These are phyloP conservation scores for Decapterus maruadsi DNA, from an alignment of 2,797 vertebrate genomes.

Conservation along the genomic window DNA sequence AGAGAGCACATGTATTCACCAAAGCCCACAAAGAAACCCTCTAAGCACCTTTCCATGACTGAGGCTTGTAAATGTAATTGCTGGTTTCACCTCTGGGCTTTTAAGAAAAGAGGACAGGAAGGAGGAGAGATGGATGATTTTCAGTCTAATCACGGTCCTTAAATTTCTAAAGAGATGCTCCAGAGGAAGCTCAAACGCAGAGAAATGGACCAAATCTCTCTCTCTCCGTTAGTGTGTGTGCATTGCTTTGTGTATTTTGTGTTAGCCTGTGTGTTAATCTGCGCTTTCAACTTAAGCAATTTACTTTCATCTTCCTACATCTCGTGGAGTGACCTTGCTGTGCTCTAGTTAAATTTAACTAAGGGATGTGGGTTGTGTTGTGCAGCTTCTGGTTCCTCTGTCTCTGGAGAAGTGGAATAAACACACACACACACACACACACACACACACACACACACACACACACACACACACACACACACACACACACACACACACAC, in stretches of 20 bases:
- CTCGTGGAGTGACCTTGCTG: conserved; percentile 52
- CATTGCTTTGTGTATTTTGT: conserved; percentile 14
- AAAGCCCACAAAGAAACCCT: conserved; percentile 59
- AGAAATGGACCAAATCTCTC: conserved; percentile 43
- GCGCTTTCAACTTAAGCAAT: conserved; percentile 46
- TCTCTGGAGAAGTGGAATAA: conserved; percentile 36
- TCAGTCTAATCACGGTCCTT: conserved; percentile 69
- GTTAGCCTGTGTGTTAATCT: conserved; percentile 41
- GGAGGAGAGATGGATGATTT: conserved; percentile 65
- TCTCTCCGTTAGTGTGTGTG: conserved; percentile 2
- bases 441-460: no score
- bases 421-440: conserved; percentile 28
- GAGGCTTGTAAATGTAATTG: conserved; percentile 76
- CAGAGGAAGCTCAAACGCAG: conserved; percentile 38
- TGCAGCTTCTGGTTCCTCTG: conserved; percentile 32
- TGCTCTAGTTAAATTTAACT: conserved; percentile 49
- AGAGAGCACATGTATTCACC: conserved; percentile 49
- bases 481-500: no score
- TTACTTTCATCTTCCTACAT: conserved; percentile 58
- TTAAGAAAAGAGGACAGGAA: conserved; percentile 64
- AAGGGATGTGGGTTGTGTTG: conserved; percentile 30
- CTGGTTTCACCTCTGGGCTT: conserved; percentile 71
- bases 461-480: no score
- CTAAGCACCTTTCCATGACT: conserved; percentile 70
- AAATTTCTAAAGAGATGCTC: conserved; percentile 63